These are phyloP conservation scores for Etia nguti DNA, from an alignment of 2,113 vertebrate species.

Conservation along the genomic window DNA sequence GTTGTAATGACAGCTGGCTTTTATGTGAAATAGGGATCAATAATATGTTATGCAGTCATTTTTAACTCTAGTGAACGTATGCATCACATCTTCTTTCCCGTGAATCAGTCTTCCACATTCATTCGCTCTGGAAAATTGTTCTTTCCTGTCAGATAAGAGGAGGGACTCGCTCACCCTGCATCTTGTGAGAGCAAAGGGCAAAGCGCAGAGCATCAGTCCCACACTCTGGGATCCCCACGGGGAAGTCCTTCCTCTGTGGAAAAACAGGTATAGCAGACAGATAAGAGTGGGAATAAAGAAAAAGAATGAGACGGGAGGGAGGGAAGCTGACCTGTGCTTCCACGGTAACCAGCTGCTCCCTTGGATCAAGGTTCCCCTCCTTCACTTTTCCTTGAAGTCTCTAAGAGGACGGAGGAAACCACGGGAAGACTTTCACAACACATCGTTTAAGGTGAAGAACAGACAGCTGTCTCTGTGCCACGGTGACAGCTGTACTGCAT, in stretches of 20 bases:
- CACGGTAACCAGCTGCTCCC: constrained; percentile 78
- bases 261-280: not conserved
- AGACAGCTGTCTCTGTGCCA: not conserved
- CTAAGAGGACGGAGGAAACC: not conserved
- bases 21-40: not conserved
- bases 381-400: constrained; percentile 78
- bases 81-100: not conserved
- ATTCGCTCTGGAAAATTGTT: not conserved
- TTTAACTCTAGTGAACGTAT: not conserved
- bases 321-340: constrained; percentile 80
- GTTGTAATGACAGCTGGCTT: not conserved
- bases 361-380: constrained; percentile 82
- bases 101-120: not conserved
- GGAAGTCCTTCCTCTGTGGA: constrained; percentile 82
- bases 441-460: not conserved
- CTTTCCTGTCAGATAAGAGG: not conserved
- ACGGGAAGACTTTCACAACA: not conserved
- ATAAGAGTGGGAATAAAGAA: not conserved
- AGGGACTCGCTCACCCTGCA: constrained; percentile 74
- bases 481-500: not conserved
- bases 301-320: not conserved
- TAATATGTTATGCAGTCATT: not conserved
- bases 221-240: constrained; percentile 83
- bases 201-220: constrained; percentile 87
- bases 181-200: constrained; percentile 84